These are phyloP conservation scores for Eulemur macaco DNA, from an alignment of 2,113 vertebrate genomes.

Conservation along the genomic window DNA sequence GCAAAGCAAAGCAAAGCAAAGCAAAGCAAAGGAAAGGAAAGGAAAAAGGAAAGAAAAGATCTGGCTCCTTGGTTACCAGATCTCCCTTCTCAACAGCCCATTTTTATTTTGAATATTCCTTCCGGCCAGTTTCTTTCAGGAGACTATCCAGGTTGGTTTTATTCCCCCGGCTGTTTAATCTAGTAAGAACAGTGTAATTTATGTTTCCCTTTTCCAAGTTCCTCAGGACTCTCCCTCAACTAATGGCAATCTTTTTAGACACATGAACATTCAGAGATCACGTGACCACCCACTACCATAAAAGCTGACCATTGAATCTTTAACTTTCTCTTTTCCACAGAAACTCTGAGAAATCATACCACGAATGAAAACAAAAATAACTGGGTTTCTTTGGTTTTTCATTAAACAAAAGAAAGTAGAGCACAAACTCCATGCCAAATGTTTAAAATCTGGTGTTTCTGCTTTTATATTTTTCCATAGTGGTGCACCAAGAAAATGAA, in stretches of 20 bases:
- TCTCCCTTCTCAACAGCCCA: neutral
- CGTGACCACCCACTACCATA: neutral
- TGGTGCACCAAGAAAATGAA: neutral
- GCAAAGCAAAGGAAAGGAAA: too few species aligned
- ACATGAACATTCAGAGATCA: neutral
- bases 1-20: too few species aligned
- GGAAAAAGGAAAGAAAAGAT: neutral
- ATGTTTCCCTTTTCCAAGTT: neutral
- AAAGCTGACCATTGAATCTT: constrained; percentile 12
- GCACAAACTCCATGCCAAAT: neutral
- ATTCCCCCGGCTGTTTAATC: neutral
- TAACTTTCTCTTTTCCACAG: neutral
- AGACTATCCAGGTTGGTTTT: neutral
- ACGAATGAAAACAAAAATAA: constrained; percentile 42
- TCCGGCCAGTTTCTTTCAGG: neutral
- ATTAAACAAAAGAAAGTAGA: neutral
- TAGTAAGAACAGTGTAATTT: neutral
- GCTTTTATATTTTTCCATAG: neutral
- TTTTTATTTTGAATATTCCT: neutral
- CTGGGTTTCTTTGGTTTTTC: neutral
- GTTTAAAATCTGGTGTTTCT: neutral
- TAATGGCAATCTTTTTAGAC: neutral
- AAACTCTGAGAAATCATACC: neutral
- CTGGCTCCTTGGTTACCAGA: neutral
- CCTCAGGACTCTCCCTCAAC: neutral